phyloP scores from a whole-genome alignment of 2,113 vertebrate genomes.

The Xiphophorus hellerii region DNA sequence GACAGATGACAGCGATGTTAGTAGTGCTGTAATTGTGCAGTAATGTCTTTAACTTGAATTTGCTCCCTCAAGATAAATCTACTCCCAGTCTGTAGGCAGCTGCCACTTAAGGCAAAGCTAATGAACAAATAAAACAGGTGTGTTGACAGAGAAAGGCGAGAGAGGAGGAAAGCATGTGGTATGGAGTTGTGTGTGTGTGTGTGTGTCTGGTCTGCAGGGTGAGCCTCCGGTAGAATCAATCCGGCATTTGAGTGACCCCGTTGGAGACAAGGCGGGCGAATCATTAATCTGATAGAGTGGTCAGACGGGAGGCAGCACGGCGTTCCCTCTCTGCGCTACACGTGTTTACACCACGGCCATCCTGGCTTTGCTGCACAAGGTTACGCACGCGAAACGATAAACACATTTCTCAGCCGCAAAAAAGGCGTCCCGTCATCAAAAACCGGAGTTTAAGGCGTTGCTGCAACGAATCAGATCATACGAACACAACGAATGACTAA shows the following conservation, averaged over 20 bases:
- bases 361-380: constrained; percentile 14
- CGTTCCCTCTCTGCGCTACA: constrained; percentile 29
- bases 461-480: constrained; percentile 7
- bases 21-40: constrained; percentile 55
- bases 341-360: constrained; percentile 26
- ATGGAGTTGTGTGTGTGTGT: not conserved
- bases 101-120: constrained; percentile 24
- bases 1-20: constrained; percentile 35
- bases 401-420: constrained; percentile 8
- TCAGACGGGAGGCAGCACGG: constrained; percentile 50
- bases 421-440: constrained; percentile 3
- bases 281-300: constrained; percentile 69
- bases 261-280: constrained; percentile 39
- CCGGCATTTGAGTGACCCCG: constrained; percentile 67
- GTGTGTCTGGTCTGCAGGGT: constrained; percentile 14
- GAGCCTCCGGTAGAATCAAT: constrained; percentile 60
- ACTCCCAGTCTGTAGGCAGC: constrained; percentile 48
- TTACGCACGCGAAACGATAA: constrained; percentile 17
- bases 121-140: constrained; percentile 51
- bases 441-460: not conserved
- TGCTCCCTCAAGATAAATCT: constrained; percentile 44
- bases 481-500: not conserved
- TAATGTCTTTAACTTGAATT: constrained; percentile 51
- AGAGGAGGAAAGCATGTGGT: constrained; percentile 12
- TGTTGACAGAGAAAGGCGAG: constrained; percentile 20